Conservation (phyloP, 30 jellyfish, hydroid and myxozoan genomes). For the Sanderia malayensis region DNA sequence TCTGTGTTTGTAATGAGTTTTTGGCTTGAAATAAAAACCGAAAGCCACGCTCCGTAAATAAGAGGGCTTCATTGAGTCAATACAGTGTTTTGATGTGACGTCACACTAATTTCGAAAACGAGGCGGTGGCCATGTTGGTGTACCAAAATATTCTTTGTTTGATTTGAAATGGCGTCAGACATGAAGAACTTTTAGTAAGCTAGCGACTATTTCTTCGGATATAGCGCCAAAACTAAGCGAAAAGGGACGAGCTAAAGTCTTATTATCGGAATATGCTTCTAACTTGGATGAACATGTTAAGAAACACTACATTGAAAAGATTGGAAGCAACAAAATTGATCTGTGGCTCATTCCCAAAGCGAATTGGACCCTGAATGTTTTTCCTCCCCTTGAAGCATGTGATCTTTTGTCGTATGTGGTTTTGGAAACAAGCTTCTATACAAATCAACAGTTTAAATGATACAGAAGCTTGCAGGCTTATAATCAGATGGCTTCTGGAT, state of each 20-base stretch:
- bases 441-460: constrained; percentile 27
- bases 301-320: constrained; percentile 17
- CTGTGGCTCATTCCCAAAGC: constrained; percentile 9
- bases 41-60: too few relatives aligned
- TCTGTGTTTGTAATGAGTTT: too few relatives aligned
- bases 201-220: neutral
- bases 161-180: constrained; percentile 3
- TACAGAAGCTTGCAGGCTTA: constrained; percentile 37
- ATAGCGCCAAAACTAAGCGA: constrained; percentile 1
- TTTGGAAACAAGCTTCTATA: constrained; percentile 44
- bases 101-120: constrained; percentile 17
- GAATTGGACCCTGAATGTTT: constrained; percentile 42
- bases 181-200: neutral
- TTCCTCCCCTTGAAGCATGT: constrained; percentile 34
- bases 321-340: constrained; percentile 14
- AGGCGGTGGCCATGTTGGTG: constrained; percentile 32
- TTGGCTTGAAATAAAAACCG: too few relatives aligned
- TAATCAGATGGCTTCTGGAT: constrained; percentile 38
- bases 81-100: constrained; percentile 35
- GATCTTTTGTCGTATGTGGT: constrained; percentile 37
- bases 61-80: too few relatives aligned
- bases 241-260: neutral
- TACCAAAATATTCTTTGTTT: neutral
- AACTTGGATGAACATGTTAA: constrained; percentile 15
- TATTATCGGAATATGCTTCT: constrained; percentile 9